These are phyloP conservation scores for Formica aserva DNA, from an alignment of 2,888 invertebrate genomes.

Conservation along the genomic window DNA sequence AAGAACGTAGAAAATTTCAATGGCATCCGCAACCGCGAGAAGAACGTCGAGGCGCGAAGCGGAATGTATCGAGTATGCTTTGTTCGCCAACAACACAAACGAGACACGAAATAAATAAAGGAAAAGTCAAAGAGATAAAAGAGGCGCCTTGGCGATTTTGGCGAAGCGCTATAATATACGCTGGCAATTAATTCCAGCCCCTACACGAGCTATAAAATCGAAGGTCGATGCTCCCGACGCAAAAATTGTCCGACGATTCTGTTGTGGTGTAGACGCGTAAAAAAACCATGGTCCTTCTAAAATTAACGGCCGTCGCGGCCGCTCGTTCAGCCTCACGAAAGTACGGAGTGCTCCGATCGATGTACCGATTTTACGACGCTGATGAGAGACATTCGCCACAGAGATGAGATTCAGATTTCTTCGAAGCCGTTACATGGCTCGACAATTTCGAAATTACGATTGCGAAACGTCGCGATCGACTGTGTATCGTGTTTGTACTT, in stretches of 20 bases:
- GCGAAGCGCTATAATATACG: neutral
- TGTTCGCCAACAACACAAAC: neutral
- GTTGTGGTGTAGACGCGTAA: conserved; percentile 26
- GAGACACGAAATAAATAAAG: neutral
- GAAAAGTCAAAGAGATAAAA: neutral
- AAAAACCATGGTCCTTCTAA: conserved; percentile 58
- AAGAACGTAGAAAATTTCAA: conserved; percentile 28
- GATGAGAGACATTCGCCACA: neutral
- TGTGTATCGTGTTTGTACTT: neutral
- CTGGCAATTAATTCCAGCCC: conserved; percentile 58
- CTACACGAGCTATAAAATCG: conserved; percentile 53
- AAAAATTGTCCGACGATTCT: conserved; percentile 33
- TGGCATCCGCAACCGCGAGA: neutral
- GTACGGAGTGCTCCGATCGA: neutral
- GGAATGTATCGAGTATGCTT: neutral
- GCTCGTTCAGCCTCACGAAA: conserved; percentile 58
- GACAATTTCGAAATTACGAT: neutral
- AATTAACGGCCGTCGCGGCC: conserved; percentile 58
- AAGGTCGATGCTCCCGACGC: conserved; percentile 47
- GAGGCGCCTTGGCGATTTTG: neutral
- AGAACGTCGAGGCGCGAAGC: neutral
- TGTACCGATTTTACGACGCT: neutral
- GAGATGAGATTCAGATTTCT: neutral
- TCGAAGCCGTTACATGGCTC: neutral
- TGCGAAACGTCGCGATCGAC: neutral